Conservation (phyloP, 2,888 invertebrate genomes). For the Campoletis raptor region DNA sequence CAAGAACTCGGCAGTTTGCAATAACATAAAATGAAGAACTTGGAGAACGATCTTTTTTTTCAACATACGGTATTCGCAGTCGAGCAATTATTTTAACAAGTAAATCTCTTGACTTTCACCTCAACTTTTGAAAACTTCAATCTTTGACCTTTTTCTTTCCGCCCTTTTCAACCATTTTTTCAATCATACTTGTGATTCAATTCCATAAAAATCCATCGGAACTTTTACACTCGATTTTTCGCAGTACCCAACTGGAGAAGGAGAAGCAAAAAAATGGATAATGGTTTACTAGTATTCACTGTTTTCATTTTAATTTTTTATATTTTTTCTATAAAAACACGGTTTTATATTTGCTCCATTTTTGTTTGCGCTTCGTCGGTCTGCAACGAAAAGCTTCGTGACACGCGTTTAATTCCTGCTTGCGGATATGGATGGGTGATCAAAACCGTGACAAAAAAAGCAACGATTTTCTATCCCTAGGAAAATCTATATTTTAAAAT, state of each 20-base stretch:
- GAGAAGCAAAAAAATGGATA: not conserved
- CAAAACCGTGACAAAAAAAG: constrained; percentile 19
- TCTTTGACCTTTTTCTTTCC: not conserved
- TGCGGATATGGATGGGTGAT: constrained; percentile 47
- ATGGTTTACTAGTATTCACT: not conserved
- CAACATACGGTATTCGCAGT: not conserved
- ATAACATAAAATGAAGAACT: not conserved
- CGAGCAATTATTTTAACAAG: not conserved
- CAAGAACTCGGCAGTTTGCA: not conserved
- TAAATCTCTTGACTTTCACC: not conserved
- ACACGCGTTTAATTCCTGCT: constrained; percentile 56
- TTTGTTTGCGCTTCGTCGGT: constrained; percentile 31
- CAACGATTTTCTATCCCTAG: constrained; percentile 4
- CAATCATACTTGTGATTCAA: constrained; percentile 23
- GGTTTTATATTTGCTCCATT: constrained; percentile 32
- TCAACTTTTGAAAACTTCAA: constrained; percentile 37
- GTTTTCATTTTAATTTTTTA: constrained; percentile 22
- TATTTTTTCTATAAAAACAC: constrained; percentile 11
- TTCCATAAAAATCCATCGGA: constrained; percentile 47
- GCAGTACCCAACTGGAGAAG: not conserved
- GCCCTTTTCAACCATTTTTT: constrained; percentile 11
- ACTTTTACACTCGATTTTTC: constrained; percentile 18
- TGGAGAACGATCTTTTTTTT: not conserved
- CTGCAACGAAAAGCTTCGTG: constrained; percentile 53
- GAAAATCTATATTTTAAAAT: not conserved